Conservation (phyloP, 2,113 vertebrate genomes). For the Oceanites oceanicus region DNA sequence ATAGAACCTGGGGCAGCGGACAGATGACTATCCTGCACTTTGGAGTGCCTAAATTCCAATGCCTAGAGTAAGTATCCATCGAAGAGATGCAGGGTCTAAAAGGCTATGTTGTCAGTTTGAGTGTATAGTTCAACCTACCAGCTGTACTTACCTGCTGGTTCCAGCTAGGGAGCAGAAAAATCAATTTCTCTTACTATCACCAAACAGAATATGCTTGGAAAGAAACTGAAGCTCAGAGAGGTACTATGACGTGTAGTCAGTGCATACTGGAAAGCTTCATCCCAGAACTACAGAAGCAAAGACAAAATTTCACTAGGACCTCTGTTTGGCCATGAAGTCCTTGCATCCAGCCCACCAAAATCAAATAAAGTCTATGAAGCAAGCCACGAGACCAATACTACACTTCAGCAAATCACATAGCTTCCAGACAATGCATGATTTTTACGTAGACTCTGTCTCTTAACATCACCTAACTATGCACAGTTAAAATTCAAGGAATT, state of each 20-base stretch:
- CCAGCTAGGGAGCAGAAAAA: not conserved
- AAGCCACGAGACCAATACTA: not conserved
- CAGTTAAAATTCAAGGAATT: not conserved
- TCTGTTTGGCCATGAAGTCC: not conserved
- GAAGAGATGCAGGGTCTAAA: not conserved
- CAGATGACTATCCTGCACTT: not conserved
- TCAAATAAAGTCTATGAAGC: not conserved
- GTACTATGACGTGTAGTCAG: not conserved
- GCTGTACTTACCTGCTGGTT: not conserved
- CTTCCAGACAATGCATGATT: not conserved
- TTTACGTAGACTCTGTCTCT: not conserved
- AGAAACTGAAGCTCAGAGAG: not conserved
- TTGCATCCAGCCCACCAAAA: not conserved
- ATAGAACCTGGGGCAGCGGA: not conserved
- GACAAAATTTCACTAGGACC: not conserved
- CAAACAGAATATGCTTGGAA: not conserved
- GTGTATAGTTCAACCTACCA: not conserved
- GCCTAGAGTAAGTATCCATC: not conserved
- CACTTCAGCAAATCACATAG: not conserved
- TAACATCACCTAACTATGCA: not conserved
- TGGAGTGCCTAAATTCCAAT: not conserved
- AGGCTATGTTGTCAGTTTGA: not conserved
- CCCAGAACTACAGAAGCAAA: not conserved
- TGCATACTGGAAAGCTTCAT: not conserved
- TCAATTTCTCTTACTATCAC: not conserved